Conservation (phyloP, 2,888 invertebrate species). For the Brenthis daphne region DNA sequence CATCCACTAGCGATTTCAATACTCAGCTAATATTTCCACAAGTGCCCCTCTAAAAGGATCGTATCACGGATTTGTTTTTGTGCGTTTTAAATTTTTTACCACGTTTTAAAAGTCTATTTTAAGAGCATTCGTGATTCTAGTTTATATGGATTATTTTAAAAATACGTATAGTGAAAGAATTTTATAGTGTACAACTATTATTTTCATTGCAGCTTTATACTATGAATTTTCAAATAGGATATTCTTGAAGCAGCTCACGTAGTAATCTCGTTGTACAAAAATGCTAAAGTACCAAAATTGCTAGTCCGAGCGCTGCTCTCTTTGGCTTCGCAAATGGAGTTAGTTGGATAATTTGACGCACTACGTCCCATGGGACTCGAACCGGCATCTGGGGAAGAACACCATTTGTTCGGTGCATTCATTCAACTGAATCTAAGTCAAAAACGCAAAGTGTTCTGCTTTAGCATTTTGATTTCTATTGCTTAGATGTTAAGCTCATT, state of each 20-base stretch:
- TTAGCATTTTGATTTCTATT: slow-evolving; percentile 22
- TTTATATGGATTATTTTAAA: not conserved
- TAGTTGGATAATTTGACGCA: slow-evolving; percentile 70
- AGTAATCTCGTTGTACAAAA: slow-evolving; percentile 32
- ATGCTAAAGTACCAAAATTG: slow-evolving; percentile 41
- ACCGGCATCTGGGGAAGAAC: slow-evolving; percentile 58
- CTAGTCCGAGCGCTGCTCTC: slow-evolving; percentile 39
- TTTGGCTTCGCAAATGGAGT: slow-evolving; percentile 68
- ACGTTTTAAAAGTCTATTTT: not conserved
- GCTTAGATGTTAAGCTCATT: accelerated
- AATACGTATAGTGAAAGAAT: not conserved
- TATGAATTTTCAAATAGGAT: not conserved
- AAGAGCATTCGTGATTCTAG: not conserved
- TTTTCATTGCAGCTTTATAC: not conserved
- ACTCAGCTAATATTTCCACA: slow-evolving; percentile 38
- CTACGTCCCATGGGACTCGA: slow-evolving; percentile 56
- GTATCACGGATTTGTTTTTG: slow-evolving; percentile 20
- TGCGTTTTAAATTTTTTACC: not conserved
- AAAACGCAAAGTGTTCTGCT: slow-evolving; percentile 5
- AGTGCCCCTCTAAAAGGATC: slow-evolving; percentile 26
- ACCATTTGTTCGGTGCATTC: slow-evolving; percentile 43
- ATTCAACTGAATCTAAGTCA: slow-evolving; percentile 32
- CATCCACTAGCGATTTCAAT: slow-evolving; percentile 38
- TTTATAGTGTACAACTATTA: not conserved
- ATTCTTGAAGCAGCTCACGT: slow-evolving; percentile 28